Evolutionary conservation across 2,797 vertebrate species (phyloP), one percentile per base, ranked within the genome.

Genomic region (Amphiprion clarkii): DNA sequence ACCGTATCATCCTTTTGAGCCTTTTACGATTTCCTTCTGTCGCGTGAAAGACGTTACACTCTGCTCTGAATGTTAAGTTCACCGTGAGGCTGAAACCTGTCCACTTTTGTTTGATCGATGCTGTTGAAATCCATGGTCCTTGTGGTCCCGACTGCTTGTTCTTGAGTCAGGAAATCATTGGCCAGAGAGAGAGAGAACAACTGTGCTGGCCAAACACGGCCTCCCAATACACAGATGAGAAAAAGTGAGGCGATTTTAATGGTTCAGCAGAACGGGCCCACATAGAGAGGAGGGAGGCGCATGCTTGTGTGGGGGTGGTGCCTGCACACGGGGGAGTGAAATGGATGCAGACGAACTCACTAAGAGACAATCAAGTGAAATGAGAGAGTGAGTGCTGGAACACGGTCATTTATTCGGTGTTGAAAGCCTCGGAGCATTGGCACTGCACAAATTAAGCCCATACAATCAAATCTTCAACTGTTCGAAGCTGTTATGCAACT

Each of bases 391-490:
- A 82, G 65, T 57, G 73, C 78, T 55, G 67, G 59, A 59, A 61
- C 49, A 67, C 21, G 74, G 83, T 79, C 64, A 76, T 87, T 85
- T 85, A 81, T 76, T 87, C 48, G n/a, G 62, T 49, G 70, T 57
- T 11, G 17, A 84, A 81, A 83, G 82, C 72, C 76, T 77, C 66
- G 0, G 14, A 88, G 82, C 74, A 46, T 65, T 71, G 21, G 57
- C 67, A 54, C 27, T 31, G 58, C 72, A 55, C 68, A 85, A 87
- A 85, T 88, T 79, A 81, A 82, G 71, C 59, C 72, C 62, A 46
- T 78, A 68, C 76, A 86, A 90, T 87, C 75, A 82, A 87, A 86
- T 86, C 77, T 83, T 74, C 61, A 70, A 77, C 27, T 66, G 48
- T 61, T 69, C 29, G 13, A 79, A 76, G 54, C 33, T 36, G 78